Evolutionary conservation across 2,888 invertebrate genomes (phyloP), one percentile per base, ranked within the genome.

Genomic region (Lasioglossum morio): DNA sequence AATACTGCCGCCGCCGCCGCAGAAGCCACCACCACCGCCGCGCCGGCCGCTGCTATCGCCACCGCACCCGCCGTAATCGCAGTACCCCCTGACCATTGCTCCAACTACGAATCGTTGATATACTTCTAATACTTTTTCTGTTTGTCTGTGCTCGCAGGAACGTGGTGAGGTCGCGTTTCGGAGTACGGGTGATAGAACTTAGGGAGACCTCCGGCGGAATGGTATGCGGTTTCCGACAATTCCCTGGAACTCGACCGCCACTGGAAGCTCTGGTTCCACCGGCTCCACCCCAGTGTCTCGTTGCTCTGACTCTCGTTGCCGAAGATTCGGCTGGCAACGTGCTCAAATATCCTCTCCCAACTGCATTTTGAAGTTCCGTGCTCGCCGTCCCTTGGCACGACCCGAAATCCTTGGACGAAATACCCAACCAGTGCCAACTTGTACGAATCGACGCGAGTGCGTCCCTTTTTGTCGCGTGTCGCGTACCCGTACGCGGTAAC

Each of bases 261-360:
- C 74, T 92, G 74, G 95, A 95, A 84, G 93, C 95, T 48, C 87
- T 95, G 73, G 94, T 95, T 37, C 94, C 95, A 7, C 86, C 94
- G 37, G 91, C 94, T 34, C 94, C 95, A 4, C 92, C 93, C 0
- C 94, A 95, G 79, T 94, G 92, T 87, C 89, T 93, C 53, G 89
- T 92, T 40, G 92, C 95, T 8, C 94, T 96, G 79, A 96, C 96
- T 72, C 96, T 97, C 91, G 96, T 97, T 79, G 97, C 97, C 69
- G 97, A 97, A 95, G 97, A 97, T 92, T 96, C 97, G 88, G 94
- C 96, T 88, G 97, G 97, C 90, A 97, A 97, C 93, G 96, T 97
- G 88, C 95, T 97, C 84, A 97, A 97, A 95, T 96, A 96, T 93
- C 96, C 96, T 90, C 96, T 96, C 95, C 96, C 96, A 94, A 94